Conservation (phyloP, 2,888 invertebrate genomes). For the Scaptomyza caliginosa region DNA sequence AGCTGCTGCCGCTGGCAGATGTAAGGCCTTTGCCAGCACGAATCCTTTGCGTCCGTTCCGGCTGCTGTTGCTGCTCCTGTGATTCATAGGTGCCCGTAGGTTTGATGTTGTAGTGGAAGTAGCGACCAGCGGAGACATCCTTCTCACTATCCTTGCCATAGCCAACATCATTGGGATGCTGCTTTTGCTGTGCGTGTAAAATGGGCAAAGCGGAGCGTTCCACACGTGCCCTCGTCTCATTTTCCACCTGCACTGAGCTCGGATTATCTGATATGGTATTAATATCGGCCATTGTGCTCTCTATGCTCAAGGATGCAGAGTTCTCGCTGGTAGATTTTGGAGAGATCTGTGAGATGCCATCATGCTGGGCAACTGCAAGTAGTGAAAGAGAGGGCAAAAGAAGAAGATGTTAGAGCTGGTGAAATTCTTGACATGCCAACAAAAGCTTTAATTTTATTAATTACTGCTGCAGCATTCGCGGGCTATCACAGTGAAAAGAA, state of each 20-base stretch:
- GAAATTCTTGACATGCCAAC: slow-evolving; percentile 32
- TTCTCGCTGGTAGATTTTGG: slow-evolving; percentile 86
- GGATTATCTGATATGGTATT: slow-evolving; percentile 42
- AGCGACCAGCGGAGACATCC: slow-evolving; percentile 78
- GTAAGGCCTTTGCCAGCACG: slow-evolving; percentile 72
- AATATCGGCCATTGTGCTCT: slow-evolving; percentile 73
- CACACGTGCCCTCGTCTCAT: slow-evolving; percentile 82
- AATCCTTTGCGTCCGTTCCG: slow-evolving; percentile 76
- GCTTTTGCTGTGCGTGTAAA: slow-evolving; percentile 85
- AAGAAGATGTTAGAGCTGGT: slow-evolving; percentile 11
- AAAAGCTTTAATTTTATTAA: slow-evolving; percentile 37
- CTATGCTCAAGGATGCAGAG: slow-evolving; percentile 58
- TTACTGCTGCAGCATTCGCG: slow-evolving; percentile 30
- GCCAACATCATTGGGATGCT: slow-evolving; percentile 75
- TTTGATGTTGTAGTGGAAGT: slow-evolving; percentile 83
- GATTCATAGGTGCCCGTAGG: slow-evolving; percentile 80
- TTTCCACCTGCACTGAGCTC: slow-evolving; percentile 65
- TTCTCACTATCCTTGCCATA: slow-evolving; percentile 68
- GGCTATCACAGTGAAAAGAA: slow-evolving; percentile 42
- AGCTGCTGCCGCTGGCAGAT: slow-evolving; percentile 17
- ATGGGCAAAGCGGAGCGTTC: slow-evolving; percentile 86
- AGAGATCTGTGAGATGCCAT: slow-evolving; percentile 87
- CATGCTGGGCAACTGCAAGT: slow-evolving; percentile 66
- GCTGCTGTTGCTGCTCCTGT: slow-evolving; percentile 53
- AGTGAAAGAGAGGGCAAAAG: background rate